Evolutionary conservation across 2,113 vertebrate species (phyloP).

Genomic region (Oceanodroma tethys): DNA sequence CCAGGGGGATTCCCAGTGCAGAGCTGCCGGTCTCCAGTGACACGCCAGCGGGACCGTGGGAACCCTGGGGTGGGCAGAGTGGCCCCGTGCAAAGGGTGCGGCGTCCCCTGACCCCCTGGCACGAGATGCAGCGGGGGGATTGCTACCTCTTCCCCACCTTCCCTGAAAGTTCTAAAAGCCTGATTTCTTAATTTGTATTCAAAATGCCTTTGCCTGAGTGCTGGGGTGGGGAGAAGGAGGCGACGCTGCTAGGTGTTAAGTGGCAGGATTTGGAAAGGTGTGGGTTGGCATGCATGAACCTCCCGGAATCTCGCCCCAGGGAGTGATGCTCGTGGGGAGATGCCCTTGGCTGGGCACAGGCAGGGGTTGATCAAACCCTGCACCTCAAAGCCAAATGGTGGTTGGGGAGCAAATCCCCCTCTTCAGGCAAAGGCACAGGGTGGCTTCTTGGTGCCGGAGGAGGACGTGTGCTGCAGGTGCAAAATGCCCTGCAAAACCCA

Average conservation of each 20-base stretch:
- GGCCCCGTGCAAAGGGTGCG: rapidly evolving
- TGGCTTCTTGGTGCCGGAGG: background rate
- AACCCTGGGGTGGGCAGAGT: background rate
- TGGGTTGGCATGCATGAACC: background rate
- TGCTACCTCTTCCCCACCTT: background rate
- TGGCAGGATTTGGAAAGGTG: background rate
- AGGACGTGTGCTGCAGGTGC: background rate
- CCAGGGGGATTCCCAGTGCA: rapidly evolving
- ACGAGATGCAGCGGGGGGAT: rapidly evolving
- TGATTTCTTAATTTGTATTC: background rate
- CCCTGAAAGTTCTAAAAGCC: background rate
- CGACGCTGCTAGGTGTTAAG: rapidly evolving
- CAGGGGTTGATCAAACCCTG: background rate
- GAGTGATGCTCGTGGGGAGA: rapidly evolving
- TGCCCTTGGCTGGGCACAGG: rapidly evolving
- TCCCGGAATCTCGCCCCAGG: background rate
- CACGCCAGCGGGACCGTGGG: rapidly evolving
- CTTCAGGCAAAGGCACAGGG: background rate
- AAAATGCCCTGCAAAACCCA: background rate
- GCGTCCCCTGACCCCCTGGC: background rate
- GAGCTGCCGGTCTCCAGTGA: background rate
- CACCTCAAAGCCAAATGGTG: background rate
- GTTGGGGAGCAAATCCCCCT: background rate
- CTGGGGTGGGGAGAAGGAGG: background rate
- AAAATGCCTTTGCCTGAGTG: background rate